Percentiles rank a stretch among this genome's conserved stretches.
Evolutionary conservation across 2,113 vertebrate genomes (phyloP).

Genomic region (Oreochromis tanganicae): DNA sequence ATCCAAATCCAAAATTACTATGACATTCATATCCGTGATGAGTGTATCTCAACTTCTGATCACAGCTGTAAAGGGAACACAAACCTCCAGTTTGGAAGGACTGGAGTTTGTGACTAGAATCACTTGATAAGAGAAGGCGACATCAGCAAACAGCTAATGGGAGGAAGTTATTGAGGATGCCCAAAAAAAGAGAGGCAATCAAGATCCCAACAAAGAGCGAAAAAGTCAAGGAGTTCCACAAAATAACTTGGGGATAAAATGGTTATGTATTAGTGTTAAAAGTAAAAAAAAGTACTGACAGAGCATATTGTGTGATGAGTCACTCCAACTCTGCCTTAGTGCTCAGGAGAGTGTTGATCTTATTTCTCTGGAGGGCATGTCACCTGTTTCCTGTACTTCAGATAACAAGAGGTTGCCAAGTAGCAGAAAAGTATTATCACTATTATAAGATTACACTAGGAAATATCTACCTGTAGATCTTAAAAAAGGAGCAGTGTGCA

Average conservation of each 20-base stretch:
- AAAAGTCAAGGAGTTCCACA: background rate
- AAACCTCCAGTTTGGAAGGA: background rate
- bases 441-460: background rate
- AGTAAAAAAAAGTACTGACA: background rate
- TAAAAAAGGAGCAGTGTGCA: background rate
- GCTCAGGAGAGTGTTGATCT: background rate
- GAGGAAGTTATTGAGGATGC: slow-evolving; percentile 5
- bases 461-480: background rate
- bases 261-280: slow-evolving; percentile 19
- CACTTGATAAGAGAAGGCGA: background rate
- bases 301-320: slow-evolving; percentile 39
- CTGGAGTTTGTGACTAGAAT: slow-evolving; percentile 2
- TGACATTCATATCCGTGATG: background rate
- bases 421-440: background rate
- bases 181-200: background rate
- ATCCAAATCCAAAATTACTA: background rate
- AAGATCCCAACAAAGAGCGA: background rate
- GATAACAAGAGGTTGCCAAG: slow-evolving; percentile 18
- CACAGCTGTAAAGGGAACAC: background rate
- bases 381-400: slow-evolving; percentile 21
- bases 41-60: background rate
- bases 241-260: slow-evolving; percentile 26
- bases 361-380: background rate
- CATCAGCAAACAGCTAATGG: background rate
- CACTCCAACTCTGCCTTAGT: background rate